Conservation (phyloP, 2,113 vertebrate species). For the Haemorhous mexicanus region DNA sequence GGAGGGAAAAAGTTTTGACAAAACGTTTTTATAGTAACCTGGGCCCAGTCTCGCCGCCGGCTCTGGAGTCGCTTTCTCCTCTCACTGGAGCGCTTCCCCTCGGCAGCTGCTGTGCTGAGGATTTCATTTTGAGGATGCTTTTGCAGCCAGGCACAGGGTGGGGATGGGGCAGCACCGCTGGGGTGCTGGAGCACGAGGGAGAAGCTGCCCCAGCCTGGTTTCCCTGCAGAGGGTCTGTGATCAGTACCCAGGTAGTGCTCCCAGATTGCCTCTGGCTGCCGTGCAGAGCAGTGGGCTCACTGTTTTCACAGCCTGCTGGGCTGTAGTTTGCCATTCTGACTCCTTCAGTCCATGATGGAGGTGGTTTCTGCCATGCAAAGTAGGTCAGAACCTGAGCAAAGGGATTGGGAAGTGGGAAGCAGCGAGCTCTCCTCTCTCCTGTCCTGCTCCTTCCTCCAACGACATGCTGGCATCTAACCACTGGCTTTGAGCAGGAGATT, state of each 20-base stretch:
- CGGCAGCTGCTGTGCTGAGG: neutral
- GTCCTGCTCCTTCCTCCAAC: neutral
- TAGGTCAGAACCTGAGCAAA: conserved; percentile 42
- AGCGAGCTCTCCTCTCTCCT: neutral
- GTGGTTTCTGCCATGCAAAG: conserved; percentile 39
- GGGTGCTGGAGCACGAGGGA: neutral
- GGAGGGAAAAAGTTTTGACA: neutral
- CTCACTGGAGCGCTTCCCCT: neutral
- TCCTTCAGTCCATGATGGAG: neutral
- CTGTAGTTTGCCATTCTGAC: neutral
- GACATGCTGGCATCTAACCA: conserved; percentile 13
- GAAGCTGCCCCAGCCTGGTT: neutral
- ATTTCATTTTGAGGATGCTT: fast-evolving
- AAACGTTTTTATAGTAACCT: neutral
- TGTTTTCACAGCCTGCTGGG: neutral
- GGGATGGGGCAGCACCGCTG: neutral
- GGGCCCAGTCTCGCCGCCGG: neutral
- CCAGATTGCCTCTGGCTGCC: conserved; percentile 31
- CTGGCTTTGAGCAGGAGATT: neutral
- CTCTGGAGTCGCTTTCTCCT: neutral
- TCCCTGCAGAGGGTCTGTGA: neutral
- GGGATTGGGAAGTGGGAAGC: conserved; percentile 15
- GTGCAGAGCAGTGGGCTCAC: neutral
- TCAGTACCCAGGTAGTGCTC: neutral
- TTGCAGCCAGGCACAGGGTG: neutral